Evolutionary conservation across 2,888 invertebrate species (phyloP).

Genomic region (Rhamnusium bicolor): DNA sequence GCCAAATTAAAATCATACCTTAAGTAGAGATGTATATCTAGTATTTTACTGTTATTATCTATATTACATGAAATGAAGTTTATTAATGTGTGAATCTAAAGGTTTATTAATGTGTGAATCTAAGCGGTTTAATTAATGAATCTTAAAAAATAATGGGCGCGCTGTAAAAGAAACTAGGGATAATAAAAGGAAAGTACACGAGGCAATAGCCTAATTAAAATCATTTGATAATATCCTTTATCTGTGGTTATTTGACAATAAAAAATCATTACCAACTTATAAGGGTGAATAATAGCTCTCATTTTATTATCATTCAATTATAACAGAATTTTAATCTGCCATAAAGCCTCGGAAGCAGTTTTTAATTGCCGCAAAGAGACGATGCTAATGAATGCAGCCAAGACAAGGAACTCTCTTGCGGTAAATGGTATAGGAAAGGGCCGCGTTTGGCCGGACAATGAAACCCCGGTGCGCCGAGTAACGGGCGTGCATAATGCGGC

Average conservation of each 20-base stretch:
- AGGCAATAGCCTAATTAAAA: background rate
- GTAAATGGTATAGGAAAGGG: constrained; percentile 11
- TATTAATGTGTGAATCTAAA: no score
- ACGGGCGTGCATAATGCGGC: constrained; percentile 67
- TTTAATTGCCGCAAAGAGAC: constrained; percentile 40
- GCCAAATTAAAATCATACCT: no score
- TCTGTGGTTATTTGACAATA: constrained; percentile 14
- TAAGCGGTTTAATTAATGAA: background rate
- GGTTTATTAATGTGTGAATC: background rate
- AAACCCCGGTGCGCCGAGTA: constrained; percentile 48
- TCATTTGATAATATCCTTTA: background rate
- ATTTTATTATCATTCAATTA: constrained; percentile 44
- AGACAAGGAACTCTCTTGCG: constrained; percentile 7
- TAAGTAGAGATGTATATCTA: no score
- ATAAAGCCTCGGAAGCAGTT: constrained; percentile 37
- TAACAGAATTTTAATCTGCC: constrained; percentile 41
- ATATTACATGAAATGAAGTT: no score
- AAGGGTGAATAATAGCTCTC: constrained; percentile 38
- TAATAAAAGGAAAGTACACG: background rate
- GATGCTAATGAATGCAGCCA: constrained; percentile 27
- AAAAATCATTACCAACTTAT: constrained; percentile 33
- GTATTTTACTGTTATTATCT: no score
- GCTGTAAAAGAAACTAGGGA: background rate
- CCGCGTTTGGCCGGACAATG: constrained; percentile 35
- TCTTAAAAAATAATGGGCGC: background rate